These are phyloP conservation scores for Barypeithes pellucidus DNA, from an alignment of 2,888 invertebrate species.

Conservation along the genomic window DNA sequence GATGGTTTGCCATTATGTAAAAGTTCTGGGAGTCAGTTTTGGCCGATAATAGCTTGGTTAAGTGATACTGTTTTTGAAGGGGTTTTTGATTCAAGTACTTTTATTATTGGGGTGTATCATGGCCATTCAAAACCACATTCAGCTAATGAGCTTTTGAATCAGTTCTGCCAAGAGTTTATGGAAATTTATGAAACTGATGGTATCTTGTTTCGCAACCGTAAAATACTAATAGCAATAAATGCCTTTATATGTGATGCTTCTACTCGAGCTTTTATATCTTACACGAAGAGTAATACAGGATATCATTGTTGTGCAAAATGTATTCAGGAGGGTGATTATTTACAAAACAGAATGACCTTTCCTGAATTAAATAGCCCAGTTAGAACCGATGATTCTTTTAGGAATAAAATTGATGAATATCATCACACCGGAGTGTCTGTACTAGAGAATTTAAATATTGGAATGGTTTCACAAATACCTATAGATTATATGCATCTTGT, in stretches of 20 bases:
- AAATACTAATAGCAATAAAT: not conserved
- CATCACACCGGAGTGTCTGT: conserved; percentile 26
- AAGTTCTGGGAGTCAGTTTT: conserved; percentile 57
- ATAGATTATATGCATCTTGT: conserved; percentile 34
- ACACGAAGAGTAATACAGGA: conserved; percentile 55
- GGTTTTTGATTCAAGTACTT: not conserved
- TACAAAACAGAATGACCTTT: conserved; percentile 30
- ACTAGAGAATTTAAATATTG: conserved; percentile 24
- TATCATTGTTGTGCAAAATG: conserved; percentile 59
- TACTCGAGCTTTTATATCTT: conserved; percentile 55
- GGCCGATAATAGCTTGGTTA: conserved; percentile 55
- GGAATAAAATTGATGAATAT: conserved; percentile 6
- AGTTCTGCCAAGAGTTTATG: not conserved
- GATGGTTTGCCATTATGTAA: conserved; percentile 57
- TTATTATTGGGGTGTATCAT: not conserved
- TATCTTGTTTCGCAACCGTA: not conserved
- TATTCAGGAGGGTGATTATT: conserved; percentile 52
- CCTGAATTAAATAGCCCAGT: not conserved
- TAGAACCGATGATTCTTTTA: conserved; percentile 37
- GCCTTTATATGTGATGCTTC: conserved; percentile 59
- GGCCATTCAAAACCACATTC: not conserved
- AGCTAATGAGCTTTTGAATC: not conserved
- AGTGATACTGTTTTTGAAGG: not conserved
- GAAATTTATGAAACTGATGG: not conserved
- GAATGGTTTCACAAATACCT: conserved; percentile 26